Conservation (phyloP, 2,113 vertebrate genomes). For the Semnopithecus entellus region DNA sequence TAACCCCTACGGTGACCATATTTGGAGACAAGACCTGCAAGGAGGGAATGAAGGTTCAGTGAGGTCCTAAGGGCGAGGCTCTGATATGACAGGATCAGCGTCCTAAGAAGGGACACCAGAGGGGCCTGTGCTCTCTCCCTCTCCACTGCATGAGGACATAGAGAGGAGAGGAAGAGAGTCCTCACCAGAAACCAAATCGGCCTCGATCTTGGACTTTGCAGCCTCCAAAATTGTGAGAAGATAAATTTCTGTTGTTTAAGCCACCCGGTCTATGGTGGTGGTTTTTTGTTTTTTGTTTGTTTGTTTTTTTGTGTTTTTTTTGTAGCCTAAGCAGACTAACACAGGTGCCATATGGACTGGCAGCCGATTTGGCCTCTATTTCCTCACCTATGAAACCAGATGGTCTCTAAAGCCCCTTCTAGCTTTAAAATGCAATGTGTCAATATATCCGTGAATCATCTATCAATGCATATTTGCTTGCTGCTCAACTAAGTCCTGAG, state of each 20-base stretch:
- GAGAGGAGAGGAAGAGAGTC: not conserved
- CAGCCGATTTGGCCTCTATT: not conserved
- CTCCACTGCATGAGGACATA: not conserved
- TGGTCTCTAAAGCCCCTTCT: not conserved
- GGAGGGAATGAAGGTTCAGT: not conserved
- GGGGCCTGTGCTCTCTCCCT: not conserved
- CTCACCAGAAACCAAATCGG: not conserved
- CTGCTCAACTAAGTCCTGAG: not conserved
- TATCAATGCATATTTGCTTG: not conserved
- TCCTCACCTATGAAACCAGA: not conserved
- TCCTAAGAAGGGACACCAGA: not conserved
- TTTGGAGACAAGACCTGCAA: not conserved
- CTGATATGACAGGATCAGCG: not conserved
- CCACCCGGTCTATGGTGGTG: not conserved
- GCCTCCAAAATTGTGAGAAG: not conserved
- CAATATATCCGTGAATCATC: not conserved
- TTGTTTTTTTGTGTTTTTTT: not conserved
- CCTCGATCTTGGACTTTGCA: not conserved
- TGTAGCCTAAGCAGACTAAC: not conserved
- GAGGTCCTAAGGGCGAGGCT: not conserved
- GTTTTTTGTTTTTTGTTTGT: not conserved
- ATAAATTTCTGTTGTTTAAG: not conserved
- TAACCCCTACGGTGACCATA: not conserved
- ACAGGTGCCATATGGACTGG: not conserved
- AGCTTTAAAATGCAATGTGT: not conserved